phyloP scores from a whole-genome alignment of 2,797 vertebrate genomes.

The Neostethus bicornis region DNA sequence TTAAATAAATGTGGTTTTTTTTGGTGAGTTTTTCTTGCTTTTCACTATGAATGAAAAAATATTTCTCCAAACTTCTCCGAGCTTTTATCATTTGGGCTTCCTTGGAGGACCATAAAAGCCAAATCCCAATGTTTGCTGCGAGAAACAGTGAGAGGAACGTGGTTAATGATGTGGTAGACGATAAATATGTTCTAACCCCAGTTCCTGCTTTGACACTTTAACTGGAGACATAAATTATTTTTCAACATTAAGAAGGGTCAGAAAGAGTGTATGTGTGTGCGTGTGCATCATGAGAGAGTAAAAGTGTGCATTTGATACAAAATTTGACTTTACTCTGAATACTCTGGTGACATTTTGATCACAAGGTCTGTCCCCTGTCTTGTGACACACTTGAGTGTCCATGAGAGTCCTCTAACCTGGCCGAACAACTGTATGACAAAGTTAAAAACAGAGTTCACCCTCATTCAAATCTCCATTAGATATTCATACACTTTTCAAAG shows the following conservation, averaged over 20 bases:
- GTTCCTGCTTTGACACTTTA: slow-evolving; percentile 61
- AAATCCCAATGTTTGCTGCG: slow-evolving; percentile 42
- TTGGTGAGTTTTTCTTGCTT: background rate
- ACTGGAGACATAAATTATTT: slow-evolving; percentile 72
- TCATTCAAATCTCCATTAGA: slow-evolving; percentile 62
- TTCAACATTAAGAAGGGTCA: slow-evolving; percentile 55
- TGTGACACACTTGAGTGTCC: slow-evolving; percentile 12
- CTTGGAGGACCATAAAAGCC: slow-evolving; percentile 43
- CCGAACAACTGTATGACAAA: slow-evolving; percentile 21
- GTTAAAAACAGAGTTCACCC: slow-evolving; percentile 12
- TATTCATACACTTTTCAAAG: slow-evolving; percentile 60
- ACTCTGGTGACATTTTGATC: slow-evolving; percentile 31
- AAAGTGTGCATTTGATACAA: background rate
- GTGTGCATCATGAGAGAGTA: slow-evolving; percentile 6
- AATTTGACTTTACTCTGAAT: slow-evolving; percentile 25
- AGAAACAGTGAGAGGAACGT: slow-evolving; percentile 35
- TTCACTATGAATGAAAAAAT: slow-evolving; percentile 19
- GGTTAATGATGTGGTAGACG: slow-evolving; percentile 57
- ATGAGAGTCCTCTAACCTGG: slow-evolving; percentile 23
- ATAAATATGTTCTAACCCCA: slow-evolving; percentile 57
- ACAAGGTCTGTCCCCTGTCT: slow-evolving; percentile 13
- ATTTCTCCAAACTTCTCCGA: slow-evolving; percentile 22
- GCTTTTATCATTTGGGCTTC: slow-evolving; percentile 11
- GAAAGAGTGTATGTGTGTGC: slow-evolving; percentile 6
- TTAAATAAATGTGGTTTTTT: background rate